Evolutionary conservation across 2,797 vertebrate species (phyloP), one percentile per base, ranked within the genome.

Genomic region (Alosa sapidissima): DNA sequence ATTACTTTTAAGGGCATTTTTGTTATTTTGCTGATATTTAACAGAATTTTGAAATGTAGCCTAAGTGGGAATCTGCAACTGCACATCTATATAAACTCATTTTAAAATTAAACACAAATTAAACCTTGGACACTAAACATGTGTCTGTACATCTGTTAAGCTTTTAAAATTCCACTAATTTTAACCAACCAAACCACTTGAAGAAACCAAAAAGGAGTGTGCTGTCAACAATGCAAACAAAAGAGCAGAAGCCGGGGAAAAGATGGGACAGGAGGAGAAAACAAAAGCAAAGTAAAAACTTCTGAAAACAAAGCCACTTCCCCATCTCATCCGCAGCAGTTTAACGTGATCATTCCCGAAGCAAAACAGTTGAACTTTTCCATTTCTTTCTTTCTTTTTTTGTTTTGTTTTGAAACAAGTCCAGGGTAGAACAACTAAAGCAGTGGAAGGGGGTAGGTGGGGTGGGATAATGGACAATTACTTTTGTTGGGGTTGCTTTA

Each of bases 21-120:
- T 93, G 93, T 94, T 93, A 93, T 93, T 93, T 65, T 85, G 90
- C 93, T 95, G 94, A 93, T 94, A 95, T 95, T 94, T 85, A 91
- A 94, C 93, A 96, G 96, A 98, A 99, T 99, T 99, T 99, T 99
- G 97, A 99, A 99, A 99, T 99, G 97, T 98, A 99, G 98, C 97
- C 97, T 99, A 97, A 93, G 96, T 97, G 97, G 98, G 97, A 98
- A 97, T 98, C 97, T 98, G 97, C 97, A 98, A 98, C 97, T 98
- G 97, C 96, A 96, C 95, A 96, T 97, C 96, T 89, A 96, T 93
- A 95, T 93, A 95, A 91, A 93, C 91, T 93, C 89, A 94, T 93
- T 92, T 87, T 89, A 84, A 87, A 92, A 91, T 92, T 92, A 90
- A 93, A 94, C 92, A 94, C 94, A 94, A 94, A 93, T 93, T 95